phyloP scores from a whole-genome alignment of 53 echinoderm and acorn worm species.

The Temnopleurus reevesii region DNA sequence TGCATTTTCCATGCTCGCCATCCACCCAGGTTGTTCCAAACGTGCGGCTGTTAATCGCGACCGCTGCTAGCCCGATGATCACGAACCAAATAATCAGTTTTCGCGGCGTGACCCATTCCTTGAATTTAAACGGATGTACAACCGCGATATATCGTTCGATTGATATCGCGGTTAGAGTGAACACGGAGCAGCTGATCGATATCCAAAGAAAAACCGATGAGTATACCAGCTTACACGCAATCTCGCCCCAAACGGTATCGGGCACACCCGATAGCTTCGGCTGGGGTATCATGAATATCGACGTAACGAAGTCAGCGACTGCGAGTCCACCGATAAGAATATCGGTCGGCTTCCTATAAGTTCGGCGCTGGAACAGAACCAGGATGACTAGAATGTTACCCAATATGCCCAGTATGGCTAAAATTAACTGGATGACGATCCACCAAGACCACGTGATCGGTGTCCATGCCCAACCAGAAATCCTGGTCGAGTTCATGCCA shows the following conservation, averaged over 20 bases:
- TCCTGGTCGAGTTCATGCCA: constrained; percentile 3
- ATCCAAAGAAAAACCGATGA: constrained; percentile 70
- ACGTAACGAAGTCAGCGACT: constrained; percentile 74
- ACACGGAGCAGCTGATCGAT: constrained; percentile 66
- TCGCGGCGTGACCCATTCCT: constrained; percentile 1
- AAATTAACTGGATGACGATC: constrained; percentile 20
- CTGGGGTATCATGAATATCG: constrained; percentile 63
- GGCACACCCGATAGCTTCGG: constrained; percentile 60
- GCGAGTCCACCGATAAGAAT: constrained; percentile 70
- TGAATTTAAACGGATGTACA: constrained; percentile 59
- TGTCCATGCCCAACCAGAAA: constrained; percentile 23
- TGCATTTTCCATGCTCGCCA: constrained; percentile 2
- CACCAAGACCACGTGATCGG: constrained; percentile 38
- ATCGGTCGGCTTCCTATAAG: constrained; percentile 48
- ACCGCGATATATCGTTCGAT: constrained; percentile 79
- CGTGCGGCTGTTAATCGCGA: constrained; percentile 49
- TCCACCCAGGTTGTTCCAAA: constrained; percentile 35
- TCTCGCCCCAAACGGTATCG: constrained; percentile 43
- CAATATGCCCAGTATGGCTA: constrained; percentile 16
- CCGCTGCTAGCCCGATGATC: constrained; percentile 11
- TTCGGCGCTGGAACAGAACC: constrained; percentile 14
- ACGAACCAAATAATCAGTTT: constrained; percentile 24
- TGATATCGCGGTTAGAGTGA: constrained; percentile 70
- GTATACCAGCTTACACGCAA: constrained; percentile 68
- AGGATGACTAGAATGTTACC: constrained; percentile 11